Base-by-base conservation (phyloP, 23 tunicate species). In the Clavelina lepadiformis region DNA sequence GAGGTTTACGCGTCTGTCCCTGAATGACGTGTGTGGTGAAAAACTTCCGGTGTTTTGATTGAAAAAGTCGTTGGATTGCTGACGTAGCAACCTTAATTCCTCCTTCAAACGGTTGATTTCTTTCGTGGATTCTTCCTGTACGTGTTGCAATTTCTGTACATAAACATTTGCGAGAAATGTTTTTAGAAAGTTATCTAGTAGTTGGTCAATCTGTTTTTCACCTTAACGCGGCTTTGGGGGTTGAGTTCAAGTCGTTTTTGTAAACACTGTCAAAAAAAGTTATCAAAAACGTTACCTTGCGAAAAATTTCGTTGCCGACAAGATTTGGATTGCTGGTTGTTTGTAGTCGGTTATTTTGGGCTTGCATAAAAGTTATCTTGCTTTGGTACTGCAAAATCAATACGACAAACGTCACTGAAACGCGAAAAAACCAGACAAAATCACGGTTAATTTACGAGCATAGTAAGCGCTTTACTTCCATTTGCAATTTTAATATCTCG, bases 41-140 rank as follows among this genome's bases (percentile, higher is more conserved):
- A n/a, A n/a, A n/a, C n/a, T n/a, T n/a, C n/a, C n/a, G n/a, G n/a
- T n/a, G n/a, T n/a, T n/a, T n/a, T n/a, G n/a, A n/a, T n/a, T n/a
- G n/a, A n/a, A n/a, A n/a, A n/a, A n/a, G n/a, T n/a, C 3, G 13
- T 28, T 26, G 6, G 35, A 23, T 46, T 66, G 46, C 34, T 46
- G 35, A 22, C 34, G 41, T 46, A 66, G 25, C 18, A 66, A 35
- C 11, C 56, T 11, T 11, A 66, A 13, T 23, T 66, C 72, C 34
- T 66, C 56, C 57, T 66, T 66, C 57, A 66, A 66, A 15, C 35
- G 56, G 24, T 46, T 66, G 8, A 66, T 66, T 66, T 66, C 72
- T 66, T 28, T 46, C 33, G 34, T 5, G 6, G 72, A 66, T 66
- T 66, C 72, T 46, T 66, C 72, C 47, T 66, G 72, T 3, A 66